Conservation (phyloP, 2,797 vertebrate genomes). For the Cryptoblepharus egeriae region DNA sequence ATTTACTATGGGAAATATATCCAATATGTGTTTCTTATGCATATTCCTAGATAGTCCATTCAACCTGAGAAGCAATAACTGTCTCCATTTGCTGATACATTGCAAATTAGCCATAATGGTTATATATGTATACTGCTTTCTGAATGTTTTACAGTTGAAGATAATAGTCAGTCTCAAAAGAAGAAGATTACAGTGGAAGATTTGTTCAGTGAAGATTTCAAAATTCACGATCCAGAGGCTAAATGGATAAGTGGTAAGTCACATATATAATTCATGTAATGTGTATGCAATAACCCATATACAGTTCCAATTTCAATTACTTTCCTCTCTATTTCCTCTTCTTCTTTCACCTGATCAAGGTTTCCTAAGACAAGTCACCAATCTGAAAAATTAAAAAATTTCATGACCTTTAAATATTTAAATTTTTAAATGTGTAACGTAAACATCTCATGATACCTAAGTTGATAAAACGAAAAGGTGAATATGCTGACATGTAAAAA, state of each 20-base stretch:
- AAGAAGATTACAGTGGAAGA: slow-evolving; percentile 93
- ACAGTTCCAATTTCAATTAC: accelerated
- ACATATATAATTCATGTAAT: no score
- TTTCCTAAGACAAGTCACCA: not conserved
- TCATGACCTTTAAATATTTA: no score
- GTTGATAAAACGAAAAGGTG: not conserved
- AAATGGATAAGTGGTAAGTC: slow-evolving; percentile 94
- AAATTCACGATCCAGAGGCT: slow-evolving; percentile 89
- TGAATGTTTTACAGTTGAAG: slow-evolving; percentile 83
- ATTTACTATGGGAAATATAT: not conserved
- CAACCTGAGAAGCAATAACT: not conserved
- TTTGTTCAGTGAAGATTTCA: slow-evolving; percentile 88
- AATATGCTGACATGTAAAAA: not conserved
- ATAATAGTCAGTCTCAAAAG: slow-evolving; percentile 92
- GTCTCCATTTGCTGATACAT: slow-evolving; percentile 5
- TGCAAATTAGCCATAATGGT: slow-evolving; percentile 34
- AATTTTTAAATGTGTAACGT: no score
- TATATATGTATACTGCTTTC: slow-evolving; percentile 33
- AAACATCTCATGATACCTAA: no score
- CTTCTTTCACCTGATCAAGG: not conserved
- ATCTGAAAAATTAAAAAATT: not conserved
- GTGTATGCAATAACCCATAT: not conserved
- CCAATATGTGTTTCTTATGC: not conserved
- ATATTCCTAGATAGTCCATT: not conserved
- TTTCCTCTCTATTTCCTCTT: not conserved